Base-by-base conservation (phyloP, 2,888 invertebrate genomes). In the Caenorhabditis afra region DNA sequence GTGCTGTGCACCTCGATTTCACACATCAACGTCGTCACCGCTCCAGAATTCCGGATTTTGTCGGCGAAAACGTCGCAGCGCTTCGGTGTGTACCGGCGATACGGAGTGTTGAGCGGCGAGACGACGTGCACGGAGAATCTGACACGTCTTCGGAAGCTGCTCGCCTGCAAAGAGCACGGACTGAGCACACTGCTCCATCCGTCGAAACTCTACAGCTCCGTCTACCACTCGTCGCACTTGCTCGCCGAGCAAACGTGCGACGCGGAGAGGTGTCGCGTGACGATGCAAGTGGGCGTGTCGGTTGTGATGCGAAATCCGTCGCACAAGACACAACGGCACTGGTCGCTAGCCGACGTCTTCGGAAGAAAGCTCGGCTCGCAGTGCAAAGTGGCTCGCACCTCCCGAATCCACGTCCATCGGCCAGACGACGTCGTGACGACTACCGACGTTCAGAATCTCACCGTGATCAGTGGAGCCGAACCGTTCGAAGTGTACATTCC, bases 91-190 rank as follows among this genome's bases (percentile, higher is more conserved):
- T 64, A 18, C 37, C 70, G 53, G 55, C 79, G 91, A 44, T 97
- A 97, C 92, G 94, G 97, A 0, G 94, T 95, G n/a, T 91, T 99
- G 78, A 96, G 98, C 0, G 93, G 95, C 82, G 99, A 99, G 93
- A 95, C 96, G 87, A 96, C 97, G 3, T 99, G 99, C 90, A 99
- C 98, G 0, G 99, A 99, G 92, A 99, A 99, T 92, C 92, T 99
- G 87, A 98, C 99, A 14, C 98, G 99, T 0, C 98, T 97, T 95
- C 96, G 96, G 89, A 99, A 98, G 91, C 92, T 99, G 4, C 91
- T 99, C 53, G 98, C 99, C 0, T 99, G 99, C 91, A 95, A 95
- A 91, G 90, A 91, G 93, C 92, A 93, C 88, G 98, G 98, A 1
- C 93, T 98, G 85, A 94, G 95, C 16, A 94, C 95, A 0, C 91